phyloP scores from a whole-genome alignment of 2,113 vertebrate genomes.

The Erythrocebus patas region DNA sequence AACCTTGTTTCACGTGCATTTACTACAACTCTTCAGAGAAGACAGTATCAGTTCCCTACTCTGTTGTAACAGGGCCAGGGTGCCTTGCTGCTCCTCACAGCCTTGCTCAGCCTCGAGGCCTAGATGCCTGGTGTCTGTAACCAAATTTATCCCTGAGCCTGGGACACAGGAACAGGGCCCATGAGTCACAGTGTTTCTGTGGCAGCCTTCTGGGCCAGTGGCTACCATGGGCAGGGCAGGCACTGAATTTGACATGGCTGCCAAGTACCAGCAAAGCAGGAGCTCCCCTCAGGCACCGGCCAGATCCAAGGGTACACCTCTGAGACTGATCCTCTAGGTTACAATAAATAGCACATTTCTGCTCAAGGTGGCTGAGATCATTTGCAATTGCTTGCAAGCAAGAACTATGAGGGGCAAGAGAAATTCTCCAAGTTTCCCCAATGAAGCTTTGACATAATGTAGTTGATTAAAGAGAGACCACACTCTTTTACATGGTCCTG shows the following conservation, averaged over 20 bases:
- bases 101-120: not conserved
- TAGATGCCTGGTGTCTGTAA: slow-evolving; percentile 48
- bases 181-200: slow-evolving; percentile 45
- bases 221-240: not conserved
- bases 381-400: not conserved
- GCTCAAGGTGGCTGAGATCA: not conserved
- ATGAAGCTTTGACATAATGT: not conserved
- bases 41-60: not conserved
- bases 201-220: slow-evolving; percentile 64
- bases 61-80: not conserved
- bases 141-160: slow-evolving; percentile 56
- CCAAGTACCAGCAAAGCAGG: fast-evolving
- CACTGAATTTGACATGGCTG: slow-evolving; percentile 65
- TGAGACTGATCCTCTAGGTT: not conserved
- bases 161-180: slow-evolving; percentile 33
- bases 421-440: not conserved
- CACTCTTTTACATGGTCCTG: too few relatives aligned
- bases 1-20: not conserved
- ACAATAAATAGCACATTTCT: not conserved
- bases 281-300: slow-evolving; percentile 79
- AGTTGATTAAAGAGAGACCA: not conserved
- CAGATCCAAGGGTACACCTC: slow-evolving; percentile 85
- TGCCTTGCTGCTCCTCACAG: not conserved
- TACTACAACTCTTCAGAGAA: not conserved
- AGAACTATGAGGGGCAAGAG: not conserved